Evolutionary conservation across 92 coral and sea anemone genomes (phyloP), one percentile per base, ranked within the genome.

Genomic region (Heteractis magnifica): DNA sequence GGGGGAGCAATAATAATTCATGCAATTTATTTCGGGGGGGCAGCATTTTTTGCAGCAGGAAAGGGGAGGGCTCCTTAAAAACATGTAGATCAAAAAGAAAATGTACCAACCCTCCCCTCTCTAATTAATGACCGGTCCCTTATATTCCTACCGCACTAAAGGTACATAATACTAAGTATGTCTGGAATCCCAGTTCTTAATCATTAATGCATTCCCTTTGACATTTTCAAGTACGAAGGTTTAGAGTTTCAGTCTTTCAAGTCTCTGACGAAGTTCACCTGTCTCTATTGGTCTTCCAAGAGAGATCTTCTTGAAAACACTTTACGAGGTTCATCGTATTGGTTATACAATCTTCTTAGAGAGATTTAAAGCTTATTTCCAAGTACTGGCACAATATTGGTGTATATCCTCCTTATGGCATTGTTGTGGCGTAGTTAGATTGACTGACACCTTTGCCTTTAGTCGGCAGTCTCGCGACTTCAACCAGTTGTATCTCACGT

Each of bases 171-270:
- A 62, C 20, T 18, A 62, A 62, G 14, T 68, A 68, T 68, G 73
- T 68, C 73, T 68, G 73, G 73, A 68, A 68, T 68, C 73, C 23
- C 14, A 12, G 44, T 21, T 26, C 14, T 20, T 10, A 68, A 6
- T 48, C 26, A 65, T 65, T 20, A 65, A 19, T 65, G 76, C 84
- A 18, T 7, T 51, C 84, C 21, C 76, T 81, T 51, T 64, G 83
- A 81, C 77, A 44, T 52, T 79, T 60, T 52, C 83, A 79, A 79
- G 77, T 81, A 81, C 41, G 44, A 51, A 11, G 20, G 65, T 49
- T 19, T 60, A 5, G 19, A 11, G 65, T 78, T 56, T 49, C 74
- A 65, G 70, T 4, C 44, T 68, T 68, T 20, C 49, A 68, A 41
- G 44, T 68, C 73, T 68, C 73, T 20, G 44, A 68, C 49, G 73